Evolutionary conservation across 1,140 invertebrate genomes (phyloP), one percentile per base, ranked within the genome.

Genomic region (Tenebrio molitor): DNA sequence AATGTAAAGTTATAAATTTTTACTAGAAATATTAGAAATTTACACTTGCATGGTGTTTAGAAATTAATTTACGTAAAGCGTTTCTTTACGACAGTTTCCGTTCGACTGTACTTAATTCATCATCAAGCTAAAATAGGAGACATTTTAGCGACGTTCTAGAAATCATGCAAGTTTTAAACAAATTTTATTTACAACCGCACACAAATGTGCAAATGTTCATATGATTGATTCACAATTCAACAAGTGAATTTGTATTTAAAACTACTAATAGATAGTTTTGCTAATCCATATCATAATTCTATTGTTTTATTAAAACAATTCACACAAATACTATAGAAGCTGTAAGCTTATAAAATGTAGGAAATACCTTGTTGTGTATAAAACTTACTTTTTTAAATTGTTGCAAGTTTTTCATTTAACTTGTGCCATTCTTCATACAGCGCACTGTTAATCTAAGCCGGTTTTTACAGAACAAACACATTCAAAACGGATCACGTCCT

Each of bases 221-320:
- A 64, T 23, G 50, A 21, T 58, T 58, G n/a, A 58, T 64, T 64
- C 50, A 58, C 50, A 58, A 29, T 58, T 58, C 23, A 58, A 58
- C 1, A 58, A 29, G 50, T 58, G 50, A 58, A 58, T 58, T 58
- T 58, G 50, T 58, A 58, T 58, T 58, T 58, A 58, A 58, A 58
- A 58, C 39, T 66, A 44, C 42, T 66, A 66, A 8, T 44, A 66
- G 46, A 69, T 69, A 69, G 67, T 69, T 69, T 69, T 50, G 67
- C 67, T 53, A 50, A 69, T 44, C 67, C 67, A 69, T 69, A 50
- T 69, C 67, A 69, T 69, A 69, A 36, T 50, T 53, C 21, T 65
- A 65, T 65, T 41, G 63, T 65, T 65, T 65, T 65, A 41, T 39
- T 65, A 44, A 16, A 41, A 41, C 10, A 41, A n/a, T 41, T 64